These are phyloP conservation scores for Apolygus lucorum DNA, from an alignment of 1,140 invertebrate species.

Conservation along the genomic window DNA sequence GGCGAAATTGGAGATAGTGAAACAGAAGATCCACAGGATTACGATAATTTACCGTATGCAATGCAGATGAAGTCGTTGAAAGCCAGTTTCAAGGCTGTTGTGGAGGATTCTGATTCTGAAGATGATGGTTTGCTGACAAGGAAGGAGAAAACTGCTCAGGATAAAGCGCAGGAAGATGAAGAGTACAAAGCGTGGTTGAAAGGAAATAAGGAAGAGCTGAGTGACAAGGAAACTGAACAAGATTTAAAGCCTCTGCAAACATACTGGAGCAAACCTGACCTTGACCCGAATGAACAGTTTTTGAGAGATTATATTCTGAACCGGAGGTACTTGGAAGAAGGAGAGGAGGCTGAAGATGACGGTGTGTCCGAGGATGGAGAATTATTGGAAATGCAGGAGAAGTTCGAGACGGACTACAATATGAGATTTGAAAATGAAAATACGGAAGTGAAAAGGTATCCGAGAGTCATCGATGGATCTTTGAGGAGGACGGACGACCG, in stretches of 20 bases:
- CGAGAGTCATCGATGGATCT: slow-evolving; percentile 75
- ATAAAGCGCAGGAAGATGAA: slow-evolving; percentile 54
- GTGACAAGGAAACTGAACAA: slow-evolving; percentile 50
- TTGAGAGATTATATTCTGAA: slow-evolving; percentile 87
- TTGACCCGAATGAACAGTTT: slow-evolving; percentile 79
- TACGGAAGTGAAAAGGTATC: slow-evolving; percentile 66
- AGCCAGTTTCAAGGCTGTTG: slow-evolving; percentile 50
- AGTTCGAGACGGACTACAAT: slow-evolving; percentile 93
- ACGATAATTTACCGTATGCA: slow-evolving; percentile 49
- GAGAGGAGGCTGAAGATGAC: slow-evolving; percentile 60
- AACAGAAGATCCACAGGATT: slow-evolving; percentile 29
- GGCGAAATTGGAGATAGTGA: slow-evolving; percentile 7
- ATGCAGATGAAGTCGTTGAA: slow-evolving; percentile 62
- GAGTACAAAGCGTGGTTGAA: slow-evolving; percentile 75
- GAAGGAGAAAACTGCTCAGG: slow-evolving; percentile 53
- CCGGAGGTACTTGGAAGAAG: slow-evolving; percentile 61
- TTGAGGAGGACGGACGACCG: slow-evolving; percentile 70
- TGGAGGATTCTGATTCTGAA: slow-evolving; percentile 46
- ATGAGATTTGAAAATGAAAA: slow-evolving; percentile 71
- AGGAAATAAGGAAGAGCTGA: slow-evolving; percentile 58
- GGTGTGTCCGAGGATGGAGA: slow-evolving; percentile 71
- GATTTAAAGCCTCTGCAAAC: slow-evolving; percentile 67
- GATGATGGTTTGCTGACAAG: slow-evolving; percentile 46
- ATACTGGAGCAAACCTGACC: slow-evolving; percentile 72
- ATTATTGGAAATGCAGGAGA: slow-evolving; percentile 59